These are phyloP conservation scores for Rhombomys opimus DNA, from an alignment of 2,113 vertebrate species.

Conservation along the genomic window DNA sequence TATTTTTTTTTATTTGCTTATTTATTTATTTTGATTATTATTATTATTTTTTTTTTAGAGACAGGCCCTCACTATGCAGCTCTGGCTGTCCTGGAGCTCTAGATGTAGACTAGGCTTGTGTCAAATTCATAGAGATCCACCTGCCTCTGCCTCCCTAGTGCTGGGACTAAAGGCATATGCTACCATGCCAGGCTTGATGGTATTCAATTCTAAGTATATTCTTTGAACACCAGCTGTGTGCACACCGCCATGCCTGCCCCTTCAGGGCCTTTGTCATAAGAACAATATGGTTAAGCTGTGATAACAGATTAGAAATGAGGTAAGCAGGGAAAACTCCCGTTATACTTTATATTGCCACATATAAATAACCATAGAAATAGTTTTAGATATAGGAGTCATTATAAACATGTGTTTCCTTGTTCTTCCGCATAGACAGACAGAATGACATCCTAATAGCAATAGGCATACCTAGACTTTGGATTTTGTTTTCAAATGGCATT, in stretches of 20 bases:
- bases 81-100: neutral
- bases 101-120: neutral
- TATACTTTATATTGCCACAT: neutral
- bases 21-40: neutral
- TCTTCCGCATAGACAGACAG: neutral
- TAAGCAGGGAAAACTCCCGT: neutral
- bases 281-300: neutral
- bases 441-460: neutral
- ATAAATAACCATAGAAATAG: neutral
- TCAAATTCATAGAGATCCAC: neutral
- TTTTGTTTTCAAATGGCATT: neutral
- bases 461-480: neutral
- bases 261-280: neutral
- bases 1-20: neutral
- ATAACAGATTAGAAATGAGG: neutral
- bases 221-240: neutral
- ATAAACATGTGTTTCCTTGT: neutral
- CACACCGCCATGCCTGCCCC: neutral
- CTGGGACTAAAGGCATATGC: neutral
- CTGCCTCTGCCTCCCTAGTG: neutral
- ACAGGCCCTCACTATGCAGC: neutral
- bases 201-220: neutral
- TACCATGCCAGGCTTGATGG: neutral
- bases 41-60: neutral
- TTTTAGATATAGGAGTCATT: neutral